Evolutionary conservation across 1,140 invertebrate genomes (phyloP), one percentile per base, ranked within the genome.

Genomic region (Leptestheria dahalacensis): DNA sequence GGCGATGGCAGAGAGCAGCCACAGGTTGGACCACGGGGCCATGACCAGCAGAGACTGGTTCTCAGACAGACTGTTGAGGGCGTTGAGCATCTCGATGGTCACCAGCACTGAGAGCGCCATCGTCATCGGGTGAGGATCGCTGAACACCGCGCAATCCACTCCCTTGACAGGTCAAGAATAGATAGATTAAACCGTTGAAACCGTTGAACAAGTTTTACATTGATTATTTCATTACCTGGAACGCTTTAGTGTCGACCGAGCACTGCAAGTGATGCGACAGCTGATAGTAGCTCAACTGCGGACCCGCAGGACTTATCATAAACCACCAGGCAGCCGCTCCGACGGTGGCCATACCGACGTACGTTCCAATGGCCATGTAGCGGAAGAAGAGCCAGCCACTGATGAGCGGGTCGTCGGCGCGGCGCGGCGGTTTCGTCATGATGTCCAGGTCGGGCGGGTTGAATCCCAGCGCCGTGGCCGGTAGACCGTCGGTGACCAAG

Each of bases 321-420:
- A 97, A 99, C 97, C 97, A 99, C 95, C 96, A 99, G 59, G 93
- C 84, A 65, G 97, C 94, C 66, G 93, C 93, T 69, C 93, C 95
- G 59, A 99, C 97, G 49, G 97, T 99, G 20, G 94, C 97, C 73
- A 88, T 88, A 72, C 91, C 91, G 64, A 94, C 91, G 71, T 93
- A 93, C 61, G 80, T 81, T 78, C 90, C 90, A 75, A 93, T 90
- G 69, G 89, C 88, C 80, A 94, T 79, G 68, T 91, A 97, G 78
- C 96, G 89, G 88, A 99, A 99, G 87, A 99, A 99, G 66, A 99
- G 79, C 97, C 97, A 99, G 69, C 94, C 93, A 67, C 94, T 97
- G 75, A 99, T 99, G 50, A 99, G 82, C 76, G 88, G 85, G 78
- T 99, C 97, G 68, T 97, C 89, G 68, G 94, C 89, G 74, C 88